Conservation (phyloP, 2,113 vertebrate genomes). For the Centropus bengalensis region DNA sequence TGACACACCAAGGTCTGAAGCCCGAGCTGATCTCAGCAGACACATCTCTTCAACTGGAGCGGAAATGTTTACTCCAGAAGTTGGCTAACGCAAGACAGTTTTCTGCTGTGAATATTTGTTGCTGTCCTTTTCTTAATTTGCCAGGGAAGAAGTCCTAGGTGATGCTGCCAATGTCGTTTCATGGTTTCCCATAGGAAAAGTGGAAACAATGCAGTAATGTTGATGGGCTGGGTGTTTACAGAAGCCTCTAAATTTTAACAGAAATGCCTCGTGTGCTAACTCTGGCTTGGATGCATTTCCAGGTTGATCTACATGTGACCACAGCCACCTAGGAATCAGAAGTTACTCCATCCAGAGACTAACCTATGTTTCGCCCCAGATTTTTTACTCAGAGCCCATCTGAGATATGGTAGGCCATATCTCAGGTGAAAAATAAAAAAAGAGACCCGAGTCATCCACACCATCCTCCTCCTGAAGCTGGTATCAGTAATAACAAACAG, state of each 20-base stretch:
- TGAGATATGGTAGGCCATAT: background rate
- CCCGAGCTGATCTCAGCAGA: background rate
- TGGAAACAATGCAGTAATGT: background rate
- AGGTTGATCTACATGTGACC: background rate
- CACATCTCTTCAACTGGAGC: background rate
- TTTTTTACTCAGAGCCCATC: background rate
- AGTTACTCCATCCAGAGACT: background rate
- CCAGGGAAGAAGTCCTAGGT: background rate
- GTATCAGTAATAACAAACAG: background rate
- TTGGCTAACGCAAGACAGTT: background rate
- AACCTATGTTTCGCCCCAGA: background rate
- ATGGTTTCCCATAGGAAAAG: background rate
- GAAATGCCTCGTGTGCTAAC: background rate
- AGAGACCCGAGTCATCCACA: background rate
- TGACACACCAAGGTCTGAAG: background rate
- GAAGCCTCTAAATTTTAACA: background rate
- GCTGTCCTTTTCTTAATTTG: background rate
- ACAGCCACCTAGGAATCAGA: background rate
- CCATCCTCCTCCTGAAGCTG: background rate
- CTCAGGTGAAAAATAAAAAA: background rate
- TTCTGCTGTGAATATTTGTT: background rate
- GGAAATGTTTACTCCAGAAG: background rate
- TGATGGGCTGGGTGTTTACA: background rate
- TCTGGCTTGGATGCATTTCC: background rate
- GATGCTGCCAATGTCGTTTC: background rate